Base-by-base conservation (phyloP, 2,797 vertebrate genomes). In the Geotrypetes seraphini region DNA sequence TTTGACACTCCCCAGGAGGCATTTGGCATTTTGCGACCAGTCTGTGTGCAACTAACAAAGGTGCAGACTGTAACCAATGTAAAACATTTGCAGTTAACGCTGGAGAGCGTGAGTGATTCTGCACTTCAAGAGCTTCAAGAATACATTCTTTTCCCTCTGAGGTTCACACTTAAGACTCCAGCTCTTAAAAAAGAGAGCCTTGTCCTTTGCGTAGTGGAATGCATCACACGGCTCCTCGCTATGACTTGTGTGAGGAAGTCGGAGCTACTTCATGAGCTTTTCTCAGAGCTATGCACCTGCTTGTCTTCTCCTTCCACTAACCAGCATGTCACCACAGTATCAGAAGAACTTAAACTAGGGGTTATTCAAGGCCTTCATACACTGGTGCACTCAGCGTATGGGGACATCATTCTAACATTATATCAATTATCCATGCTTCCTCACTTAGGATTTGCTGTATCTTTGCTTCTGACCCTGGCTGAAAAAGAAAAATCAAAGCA, bases 51-150 rank as follows among this genome's bases (percentile, higher is more conserved):
- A 40, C 81, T 97, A 55, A 93, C 90, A 3, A 71, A 72, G 53
- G 71, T 69, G 1, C 92, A 87, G 50, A 90, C 85, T 0, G 42
- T 71, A 16, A 53, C 75, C 50, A 93, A 89, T 0, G 86, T 92
- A 40, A 67, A 80, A 37, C 56, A 30, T 2, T 66, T 98, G 25
- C 74, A 54, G 6, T 21, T 39, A 8, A 84, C 59, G 31, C 54
- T 98, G 25, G 83, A 51, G 10, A 57, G 62, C 0, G 70, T 94
- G 11, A 66, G 86, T 1, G 81, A 83, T 50, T 33, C 81, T n/a
- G 84, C 83, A 1, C 71, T 98, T 33, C 92, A 98, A 73, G 83
- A 91, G 41, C 88, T 98, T 23, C 90, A 95, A 60, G 91, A 94
- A 29, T 97, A 98, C 3, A 53, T 97, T 21, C 86, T 97, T 24